Evolutionary conservation across 2,113 vertebrate species (phyloP).

Genomic region (Rhipidura dahli): DNA sequence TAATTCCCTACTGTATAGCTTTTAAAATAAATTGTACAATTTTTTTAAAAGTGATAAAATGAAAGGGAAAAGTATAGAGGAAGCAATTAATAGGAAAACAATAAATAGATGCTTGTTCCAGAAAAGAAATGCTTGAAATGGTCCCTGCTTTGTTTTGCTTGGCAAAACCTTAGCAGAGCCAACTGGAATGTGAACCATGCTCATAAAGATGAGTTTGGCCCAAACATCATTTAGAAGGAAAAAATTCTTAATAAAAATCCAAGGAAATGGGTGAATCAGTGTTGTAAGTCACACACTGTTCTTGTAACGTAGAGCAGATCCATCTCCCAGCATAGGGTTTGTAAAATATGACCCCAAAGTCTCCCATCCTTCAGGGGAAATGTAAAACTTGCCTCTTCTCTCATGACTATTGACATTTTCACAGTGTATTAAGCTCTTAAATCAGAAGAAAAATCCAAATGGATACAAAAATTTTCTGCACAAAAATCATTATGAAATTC

Average conservation of each 20-base stretch:
- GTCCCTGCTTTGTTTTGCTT: neutral
- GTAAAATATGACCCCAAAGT: neutral
- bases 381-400: constrained; percentile 31
- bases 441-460: constrained; percentile 20
- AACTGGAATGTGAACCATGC: neutral
- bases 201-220: neutral
- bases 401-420: neutral
- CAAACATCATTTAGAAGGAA: neutral
- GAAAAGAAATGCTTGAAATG: neutral
- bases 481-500: constrained; percentile 10
- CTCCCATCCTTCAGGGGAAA: constrained; percentile 17
- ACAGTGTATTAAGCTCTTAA: constrained; percentile 22
- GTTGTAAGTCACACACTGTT: neutral
- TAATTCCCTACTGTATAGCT: neutral
- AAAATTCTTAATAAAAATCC: neutral
- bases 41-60: neutral
- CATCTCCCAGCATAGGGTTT: neutral
- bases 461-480: neutral
- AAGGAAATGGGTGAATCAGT: neutral
- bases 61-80: neutral
- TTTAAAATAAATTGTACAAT: neutral
- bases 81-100: neutral
- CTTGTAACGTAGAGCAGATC: neutral
- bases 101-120: neutral
- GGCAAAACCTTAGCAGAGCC: neutral